Percentiles rank a stretch among this genome's conserved stretches.
Evolutionary conservation across 2,797 vertebrate species (phyloP).

Genomic region (Acipenser oxyrinchus): DNA sequence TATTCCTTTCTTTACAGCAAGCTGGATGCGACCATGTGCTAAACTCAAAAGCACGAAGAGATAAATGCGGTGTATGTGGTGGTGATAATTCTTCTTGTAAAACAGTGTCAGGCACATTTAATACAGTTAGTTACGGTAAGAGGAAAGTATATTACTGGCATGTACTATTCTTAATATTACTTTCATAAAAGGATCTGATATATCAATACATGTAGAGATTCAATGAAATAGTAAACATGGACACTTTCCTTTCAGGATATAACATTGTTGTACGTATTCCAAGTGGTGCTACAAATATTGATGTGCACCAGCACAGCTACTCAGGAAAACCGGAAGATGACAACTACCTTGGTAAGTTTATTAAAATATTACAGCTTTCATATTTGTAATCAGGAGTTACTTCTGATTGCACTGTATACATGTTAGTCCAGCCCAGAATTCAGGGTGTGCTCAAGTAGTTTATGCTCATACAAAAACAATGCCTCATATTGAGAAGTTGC

Average conservation of each 20-base stretch:
- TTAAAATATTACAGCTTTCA: neutral
- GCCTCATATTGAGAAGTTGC: no score
- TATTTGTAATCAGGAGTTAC: no score
- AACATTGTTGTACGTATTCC: conserved; percentile 91
- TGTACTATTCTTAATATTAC: neutral
- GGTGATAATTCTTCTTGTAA: conserved; percentile 98
- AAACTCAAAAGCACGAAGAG: conserved; percentile 96
- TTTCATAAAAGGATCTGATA: neutral
- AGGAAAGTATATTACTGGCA: neutral
- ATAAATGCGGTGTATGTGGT: conserved; percentile 96
- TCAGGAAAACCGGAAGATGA: conserved; percentile 95
- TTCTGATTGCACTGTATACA: no score
- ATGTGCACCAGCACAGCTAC: conserved; percentile 95
- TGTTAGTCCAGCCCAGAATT: no score
- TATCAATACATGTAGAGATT: no score
- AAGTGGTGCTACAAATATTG: conserved; percentile 92
- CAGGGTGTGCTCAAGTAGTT: no score
- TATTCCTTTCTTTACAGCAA: conserved; percentile 66
- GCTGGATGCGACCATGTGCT: conserved; percentile 96
- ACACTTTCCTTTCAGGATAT: conserved; percentile 67
- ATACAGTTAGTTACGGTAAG: conserved; percentile 91
- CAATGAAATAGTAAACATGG: neutral
- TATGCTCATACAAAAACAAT: no score
- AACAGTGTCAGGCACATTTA: conserved; percentile 88
- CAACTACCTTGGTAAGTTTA: conserved; percentile 92